Percentiles rank a stretch among this genome's conserved stretches.
phyloP scores from a whole-genome alignment of 1,140 invertebrate species.

The Scaptomyza pallida region DNA sequence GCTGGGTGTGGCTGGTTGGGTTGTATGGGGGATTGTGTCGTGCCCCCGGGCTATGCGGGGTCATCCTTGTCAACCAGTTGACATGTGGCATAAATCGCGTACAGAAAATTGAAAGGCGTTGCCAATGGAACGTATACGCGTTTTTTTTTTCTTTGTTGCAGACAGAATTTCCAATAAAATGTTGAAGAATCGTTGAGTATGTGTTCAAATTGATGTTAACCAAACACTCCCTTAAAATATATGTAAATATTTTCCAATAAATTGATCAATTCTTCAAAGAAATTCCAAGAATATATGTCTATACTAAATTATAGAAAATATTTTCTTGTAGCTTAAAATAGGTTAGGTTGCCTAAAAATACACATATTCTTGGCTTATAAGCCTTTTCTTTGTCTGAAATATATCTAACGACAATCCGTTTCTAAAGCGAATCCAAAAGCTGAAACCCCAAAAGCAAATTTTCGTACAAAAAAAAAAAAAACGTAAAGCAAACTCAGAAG shows the following conservation, averaged over 20 bases:
- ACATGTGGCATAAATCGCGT: constrained; percentile 78
- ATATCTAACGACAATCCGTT: too few species aligned
- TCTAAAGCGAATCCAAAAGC: too few species aligned
- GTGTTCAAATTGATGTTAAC: constrained; percentile 15
- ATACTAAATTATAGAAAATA: not conserved
- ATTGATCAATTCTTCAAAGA: not conserved
- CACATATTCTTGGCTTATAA: too few species aligned
- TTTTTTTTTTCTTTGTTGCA: not conserved
- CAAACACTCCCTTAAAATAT: not conserved
- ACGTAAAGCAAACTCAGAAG: not conserved
- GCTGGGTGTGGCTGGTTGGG: constrained; percentile 17
- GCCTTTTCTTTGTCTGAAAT: too few species aligned
- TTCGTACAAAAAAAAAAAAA: not conserved
- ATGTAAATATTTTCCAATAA: not conserved
- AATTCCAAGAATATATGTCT: not conserved
- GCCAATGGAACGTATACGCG: not conserved
- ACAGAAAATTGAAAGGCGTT: constrained; percentile 61
- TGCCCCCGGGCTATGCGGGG: constrained; percentile 41
- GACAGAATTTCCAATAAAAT: constrained; percentile 39
- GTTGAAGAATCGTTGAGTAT: constrained; percentile 34
- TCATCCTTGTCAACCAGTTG: constrained; percentile 72
- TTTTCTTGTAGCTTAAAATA: too few species aligned
- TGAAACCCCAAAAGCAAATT: not conserved
- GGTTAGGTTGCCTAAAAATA: too few species aligned
- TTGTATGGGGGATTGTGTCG: not conserved